A percentile compares a stretch with the other conserved stretches of the same genome.
phyloP scores from a whole-genome alignment of 2,797 vertebrate genomes.

The Natrix natrix region DNA sequence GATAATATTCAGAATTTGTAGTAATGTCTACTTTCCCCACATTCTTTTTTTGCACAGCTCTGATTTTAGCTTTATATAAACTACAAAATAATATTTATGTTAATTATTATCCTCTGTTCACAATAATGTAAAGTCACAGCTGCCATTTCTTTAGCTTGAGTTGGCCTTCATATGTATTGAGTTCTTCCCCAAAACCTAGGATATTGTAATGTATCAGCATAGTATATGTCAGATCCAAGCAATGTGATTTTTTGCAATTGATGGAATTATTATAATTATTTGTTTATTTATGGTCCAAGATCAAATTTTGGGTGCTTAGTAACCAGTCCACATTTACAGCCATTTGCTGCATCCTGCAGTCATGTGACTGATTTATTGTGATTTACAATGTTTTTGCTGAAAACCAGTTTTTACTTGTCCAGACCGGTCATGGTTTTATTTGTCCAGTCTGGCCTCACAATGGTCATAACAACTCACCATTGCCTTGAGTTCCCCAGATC shows the following conservation, averaged over 20 bases:
- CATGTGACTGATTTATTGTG: not conserved
- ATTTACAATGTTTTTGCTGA: not conserved
- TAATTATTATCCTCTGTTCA: not conserved
- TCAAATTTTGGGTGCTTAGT: not conserved
- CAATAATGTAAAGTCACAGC: not conserved
- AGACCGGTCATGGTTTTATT: not conserved
- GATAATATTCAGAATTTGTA: not conserved
- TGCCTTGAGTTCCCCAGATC: not conserved
- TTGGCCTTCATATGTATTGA: not conserved
- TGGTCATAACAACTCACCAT: not conserved
- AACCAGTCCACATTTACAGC: not conserved
- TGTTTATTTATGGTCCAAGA: not conserved
- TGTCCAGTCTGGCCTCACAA: not conserved
- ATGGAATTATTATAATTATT: not conserved
- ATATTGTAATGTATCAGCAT: not conserved
- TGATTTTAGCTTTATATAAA: not conserved
- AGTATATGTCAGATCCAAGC: not conserved
- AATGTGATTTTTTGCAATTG: not conserved
- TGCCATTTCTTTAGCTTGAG: not conserved
- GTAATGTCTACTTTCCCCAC: not conserved
- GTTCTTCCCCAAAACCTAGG: not conserved
- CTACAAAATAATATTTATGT: not conserved
- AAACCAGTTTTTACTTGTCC: not conserved
- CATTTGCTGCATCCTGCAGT: not conserved
- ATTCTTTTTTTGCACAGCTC: not conserved